These are phyloP conservation scores for Dilophus febrilis DNA, from an alignment of 2,888 invertebrate species.

Conservation along the genomic window DNA sequence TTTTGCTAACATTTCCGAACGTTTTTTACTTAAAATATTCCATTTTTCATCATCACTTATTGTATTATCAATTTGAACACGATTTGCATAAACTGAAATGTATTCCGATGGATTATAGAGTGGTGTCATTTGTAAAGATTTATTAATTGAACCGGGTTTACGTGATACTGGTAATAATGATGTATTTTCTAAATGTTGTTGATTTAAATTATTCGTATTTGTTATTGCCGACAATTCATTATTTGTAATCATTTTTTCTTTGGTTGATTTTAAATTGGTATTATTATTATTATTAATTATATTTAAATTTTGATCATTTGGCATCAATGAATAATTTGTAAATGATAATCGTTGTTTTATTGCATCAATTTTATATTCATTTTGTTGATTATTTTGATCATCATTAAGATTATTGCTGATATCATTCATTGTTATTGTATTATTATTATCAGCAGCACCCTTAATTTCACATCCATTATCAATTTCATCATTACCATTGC, in stretches of 20 bases:
- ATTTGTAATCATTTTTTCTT: too few relatives aligned
- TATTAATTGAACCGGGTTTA: background rate
- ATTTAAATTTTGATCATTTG: background rate
- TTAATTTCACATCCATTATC: too few relatives aligned
- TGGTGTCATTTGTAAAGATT: slow-evolving; percentile 22
- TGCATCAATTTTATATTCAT: background rate
- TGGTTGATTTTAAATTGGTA: too few relatives aligned
- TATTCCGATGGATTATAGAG: slow-evolving; percentile 17
- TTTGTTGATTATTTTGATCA: too few relatives aligned
- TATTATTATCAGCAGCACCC: too few relatives aligned
- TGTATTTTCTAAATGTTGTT: background rate
- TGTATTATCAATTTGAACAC: slow-evolving; percentile 22
- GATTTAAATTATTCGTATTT: background rate
- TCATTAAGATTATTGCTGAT: too few relatives aligned
- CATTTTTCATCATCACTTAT: slow-evolving; percentile 29
- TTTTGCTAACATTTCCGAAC: slow-evolving; percentile 16
- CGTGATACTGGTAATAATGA: background rate
- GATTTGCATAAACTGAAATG: slow-evolving; percentile 27
- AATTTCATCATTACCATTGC: too few relatives aligned
- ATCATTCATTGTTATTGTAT: too few relatives aligned
- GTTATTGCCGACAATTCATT: too few relatives aligned
- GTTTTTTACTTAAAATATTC: slow-evolving; percentile 27
- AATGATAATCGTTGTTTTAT: background rate
- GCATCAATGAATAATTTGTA: background rate
- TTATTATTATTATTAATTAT: too few relatives aligned